Evolutionary conservation across 2,888 invertebrate genomes (phyloP).

Genomic region (Latrodectus hesperus): DNA sequence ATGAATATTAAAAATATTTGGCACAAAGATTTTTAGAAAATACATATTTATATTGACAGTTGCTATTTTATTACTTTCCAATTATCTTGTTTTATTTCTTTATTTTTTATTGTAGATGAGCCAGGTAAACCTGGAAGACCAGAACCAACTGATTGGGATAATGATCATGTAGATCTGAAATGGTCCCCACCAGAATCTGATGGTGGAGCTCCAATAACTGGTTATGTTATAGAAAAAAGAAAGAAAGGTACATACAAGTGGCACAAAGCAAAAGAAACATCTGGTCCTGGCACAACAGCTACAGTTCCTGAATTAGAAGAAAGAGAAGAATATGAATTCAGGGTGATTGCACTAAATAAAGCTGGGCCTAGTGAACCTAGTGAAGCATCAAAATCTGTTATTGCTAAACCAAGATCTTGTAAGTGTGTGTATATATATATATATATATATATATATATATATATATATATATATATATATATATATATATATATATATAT

Average conservation of each 20-base stretch:
- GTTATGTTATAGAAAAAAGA: slow-evolving; percentile 89
- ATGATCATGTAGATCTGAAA: slow-evolving; percentile 93
- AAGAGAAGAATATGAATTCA: slow-evolving; percentile 77
- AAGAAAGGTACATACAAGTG: slow-evolving; percentile 77
- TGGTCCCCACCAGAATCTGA: slow-evolving; percentile 95
- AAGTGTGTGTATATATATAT: slow-evolving; percentile 68
- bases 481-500: too few species aligned
- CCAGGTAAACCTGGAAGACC: slow-evolving; percentile 94
- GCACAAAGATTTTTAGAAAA: too few species aligned
- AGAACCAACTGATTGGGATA: slow-evolving; percentile 96
- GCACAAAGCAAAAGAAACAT: slow-evolving; percentile 93
- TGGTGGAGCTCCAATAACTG: slow-evolving; percentile 87
- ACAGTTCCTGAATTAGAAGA: slow-evolving; percentile 91
- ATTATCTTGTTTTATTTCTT: too few species aligned
- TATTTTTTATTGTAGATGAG: slow-evolving; percentile 81
- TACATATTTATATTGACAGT: too few species aligned
- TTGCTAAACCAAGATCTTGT: slow-evolving; percentile 85
- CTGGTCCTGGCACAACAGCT: slow-evolving; percentile 91
- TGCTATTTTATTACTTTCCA: too few species aligned
- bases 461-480: too few species aligned
- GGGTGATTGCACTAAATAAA: slow-evolving; percentile 76
- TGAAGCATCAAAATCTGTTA: slow-evolving; percentile 84
- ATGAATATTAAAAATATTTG: too few species aligned
- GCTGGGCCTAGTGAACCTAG: slow-evolving; percentile 76
- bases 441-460: too few species aligned